phyloP scores from a whole-genome alignment of 2,113 vertebrate genomes.

The Isichthys henryi region DNA sequence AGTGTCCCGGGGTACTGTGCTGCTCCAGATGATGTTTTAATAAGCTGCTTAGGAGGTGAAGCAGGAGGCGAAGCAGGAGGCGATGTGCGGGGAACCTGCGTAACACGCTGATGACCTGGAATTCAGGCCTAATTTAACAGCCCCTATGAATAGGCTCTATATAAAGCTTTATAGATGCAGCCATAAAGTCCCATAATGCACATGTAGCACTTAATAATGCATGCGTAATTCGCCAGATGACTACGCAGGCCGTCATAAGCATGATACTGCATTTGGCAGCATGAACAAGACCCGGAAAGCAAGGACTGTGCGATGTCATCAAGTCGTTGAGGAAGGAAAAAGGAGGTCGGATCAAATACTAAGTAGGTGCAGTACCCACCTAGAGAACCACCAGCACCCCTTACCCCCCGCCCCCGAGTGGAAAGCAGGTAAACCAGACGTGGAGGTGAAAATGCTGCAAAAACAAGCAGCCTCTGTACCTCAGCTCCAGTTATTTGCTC shows the following conservation, averaged over 20 bases:
- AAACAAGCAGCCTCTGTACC: not conserved
- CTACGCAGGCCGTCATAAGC: not conserved
- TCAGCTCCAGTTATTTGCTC: not conserved
- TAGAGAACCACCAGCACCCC: not conserved
- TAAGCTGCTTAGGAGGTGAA: not conserved
- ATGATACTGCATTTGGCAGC: not conserved
- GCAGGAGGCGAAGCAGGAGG: not conserved
- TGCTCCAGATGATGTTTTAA: not conserved
- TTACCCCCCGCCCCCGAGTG: not conserved
- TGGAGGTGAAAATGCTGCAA: not conserved
- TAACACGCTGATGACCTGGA: not conserved
- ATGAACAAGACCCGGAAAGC: not conserved
- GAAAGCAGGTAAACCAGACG: not conserved
- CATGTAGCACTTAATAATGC: not conserved
- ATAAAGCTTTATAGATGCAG: not conserved
- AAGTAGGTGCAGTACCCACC: not conserved
- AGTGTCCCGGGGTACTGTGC: not conserved
- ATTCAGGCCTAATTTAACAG: not conserved
- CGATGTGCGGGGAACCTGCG: not conserved
- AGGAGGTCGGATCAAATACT: not conserved
- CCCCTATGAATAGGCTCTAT: not conserved
- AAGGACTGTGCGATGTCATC: not conserved
- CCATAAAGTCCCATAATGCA: not conserved
- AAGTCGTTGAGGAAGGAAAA: not conserved
- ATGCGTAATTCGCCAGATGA: not conserved